Evolutionary conservation across 2,113 vertebrate species (phyloP), one percentile per base, ranked within the genome.

Genomic region (Sapayoa aenigma): DNA sequence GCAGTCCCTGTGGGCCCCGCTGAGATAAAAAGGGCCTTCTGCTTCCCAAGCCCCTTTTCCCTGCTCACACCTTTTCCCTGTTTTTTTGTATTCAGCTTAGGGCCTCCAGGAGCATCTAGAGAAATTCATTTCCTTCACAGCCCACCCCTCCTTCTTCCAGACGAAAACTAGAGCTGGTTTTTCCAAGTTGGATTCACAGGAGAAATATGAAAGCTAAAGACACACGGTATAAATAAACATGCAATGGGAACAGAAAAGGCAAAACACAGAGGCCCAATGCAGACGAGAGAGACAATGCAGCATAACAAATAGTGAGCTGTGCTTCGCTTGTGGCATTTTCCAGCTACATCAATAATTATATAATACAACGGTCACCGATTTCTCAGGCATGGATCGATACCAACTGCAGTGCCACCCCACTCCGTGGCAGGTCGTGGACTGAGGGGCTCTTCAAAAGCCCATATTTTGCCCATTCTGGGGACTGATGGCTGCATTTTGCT

Each of bases 161-260:
- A 96, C 2, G 28, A 97, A 96, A 94, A 96, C 87, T 50, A 78
- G 78, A 92, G 88, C 96, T 96, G 52, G 41, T 92, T 98, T 98
- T 97, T 97, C 96, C 95, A 97, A 97, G 96, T 84, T 95, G 82
- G 96, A 98, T 96, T 97, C 90, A 28, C 97, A 97, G 92, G 96
- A 98, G 98, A 98, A 98, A 98, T 97, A 98, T 96, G 97, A 98
- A 98, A 98, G 97, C 94, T 97, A 97, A 98, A 97, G 93, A 94
- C 95, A 96, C 88, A 76, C 25, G 6, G 89, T 97, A 98, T 98
- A 98, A 98, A 98, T 98, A 98, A 98, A 98, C 98, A 98, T 98
- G 94, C 94, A 96, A 96, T 97, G 97, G 97, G 97, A 98, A 98
- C 97, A 97, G 30, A 50, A 95, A 94, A 97, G 96, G 82, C 25